phyloP scores from a whole-genome alignment of 2,888 invertebrate genomes.

The Mythimna ferrago region DNA sequence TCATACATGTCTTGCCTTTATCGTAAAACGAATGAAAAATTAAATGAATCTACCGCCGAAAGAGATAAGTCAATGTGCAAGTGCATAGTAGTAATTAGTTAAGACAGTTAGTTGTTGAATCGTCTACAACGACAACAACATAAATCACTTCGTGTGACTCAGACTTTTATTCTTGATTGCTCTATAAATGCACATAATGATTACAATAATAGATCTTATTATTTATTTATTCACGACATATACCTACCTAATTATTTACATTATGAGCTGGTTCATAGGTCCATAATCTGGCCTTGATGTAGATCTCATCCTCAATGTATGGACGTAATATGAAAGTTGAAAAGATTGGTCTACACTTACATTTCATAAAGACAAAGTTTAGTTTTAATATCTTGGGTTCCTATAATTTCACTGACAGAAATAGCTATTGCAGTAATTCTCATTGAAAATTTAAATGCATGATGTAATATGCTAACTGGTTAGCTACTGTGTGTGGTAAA shows the following conservation, averaged over 20 bases:
- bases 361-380: not conserved
- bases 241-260: not conserved
- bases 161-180: not conserved
- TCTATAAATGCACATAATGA: not conserved
- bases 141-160: not conserved
- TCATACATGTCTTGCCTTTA: not conserved
- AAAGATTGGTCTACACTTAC: too few species aligned
- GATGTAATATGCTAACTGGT: slow-evolving; percentile 42
- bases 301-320: too few species aligned
- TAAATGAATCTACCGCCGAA: too few species aligned
- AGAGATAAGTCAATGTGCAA: not conserved
- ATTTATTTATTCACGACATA: not conserved
- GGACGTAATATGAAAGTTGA: too few species aligned
- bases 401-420: not conserved
- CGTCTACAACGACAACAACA: not conserved
- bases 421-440: not conserved
- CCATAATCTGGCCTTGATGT: too few species aligned
- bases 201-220: slow-evolving; percentile 1
- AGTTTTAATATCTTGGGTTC: not conserved
- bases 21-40: too few species aligned
- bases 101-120: not conserved
- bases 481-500: slow-evolving; percentile 32
- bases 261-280: too few species aligned
- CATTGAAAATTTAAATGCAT: slow-evolving; percentile 27
- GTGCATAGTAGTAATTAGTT: not conserved